phyloP scores from a whole-genome alignment of 2,888 invertebrate species.

The Pollenia amentaria region DNA sequence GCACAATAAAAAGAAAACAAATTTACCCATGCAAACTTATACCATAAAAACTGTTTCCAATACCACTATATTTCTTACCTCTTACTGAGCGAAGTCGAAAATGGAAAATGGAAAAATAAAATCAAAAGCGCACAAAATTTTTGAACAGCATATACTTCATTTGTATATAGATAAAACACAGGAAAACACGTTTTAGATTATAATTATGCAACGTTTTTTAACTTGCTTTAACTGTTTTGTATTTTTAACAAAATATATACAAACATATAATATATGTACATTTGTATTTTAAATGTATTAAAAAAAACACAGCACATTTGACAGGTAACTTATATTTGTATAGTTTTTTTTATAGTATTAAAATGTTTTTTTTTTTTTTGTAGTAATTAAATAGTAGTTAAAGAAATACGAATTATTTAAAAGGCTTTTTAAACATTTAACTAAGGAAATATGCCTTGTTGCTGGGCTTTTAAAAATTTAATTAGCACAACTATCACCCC shows the following conservation, averaged over 20 bases:
- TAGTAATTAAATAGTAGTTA: slow-evolving; percentile 77
- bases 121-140: slow-evolving; percentile 45
- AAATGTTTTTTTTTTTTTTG: slow-evolving; percentile 31
- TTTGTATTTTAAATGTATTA: slow-evolving; percentile 35
- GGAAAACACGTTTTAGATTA: slow-evolving; percentile 74
- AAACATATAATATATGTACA: not conserved
- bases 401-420: slow-evolving; percentile 76
- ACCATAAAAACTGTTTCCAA: not conserved
- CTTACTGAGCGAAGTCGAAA: slow-evolving; percentile 32
- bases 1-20: not conserved
- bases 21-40: not conserved
- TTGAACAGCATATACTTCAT: slow-evolving; percentile 30
- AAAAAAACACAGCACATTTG: slow-evolving; percentile 71
- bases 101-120: not conserved
- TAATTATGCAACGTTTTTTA: slow-evolving; percentile 80
- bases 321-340: slow-evolving; percentile 64
- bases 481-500: slow-evolving; percentile 95
- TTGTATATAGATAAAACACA: not conserved
- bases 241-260: slow-evolving; percentile 32
- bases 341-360: slow-evolving; percentile 17
- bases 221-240: not conserved
- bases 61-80: slow-evolving; percentile 44
- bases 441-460: slow-evolving; percentile 1
- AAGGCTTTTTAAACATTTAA: slow-evolving; percentile 16
- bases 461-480: slow-evolving; percentile 7